phyloP scores from a whole-genome alignment of 2,888 invertebrate genomes.

The Caenorhabditis imperialis region DNA sequence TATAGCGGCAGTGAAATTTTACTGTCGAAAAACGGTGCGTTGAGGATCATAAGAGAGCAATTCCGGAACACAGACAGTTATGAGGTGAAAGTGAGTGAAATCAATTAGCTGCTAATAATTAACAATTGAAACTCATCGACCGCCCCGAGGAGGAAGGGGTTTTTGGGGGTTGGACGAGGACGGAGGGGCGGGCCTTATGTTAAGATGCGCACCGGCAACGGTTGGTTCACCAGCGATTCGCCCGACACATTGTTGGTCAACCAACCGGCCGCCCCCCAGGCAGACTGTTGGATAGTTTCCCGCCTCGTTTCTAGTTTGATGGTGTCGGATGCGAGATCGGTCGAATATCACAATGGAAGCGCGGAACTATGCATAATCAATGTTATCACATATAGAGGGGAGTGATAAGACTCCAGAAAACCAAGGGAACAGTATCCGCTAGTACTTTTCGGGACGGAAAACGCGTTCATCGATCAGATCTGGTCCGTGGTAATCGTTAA shows the following conservation, averaged over 20 bases:
- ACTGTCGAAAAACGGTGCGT: constrained; percentile 17
- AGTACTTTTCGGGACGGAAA: too few species aligned
- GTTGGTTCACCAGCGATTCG: constrained; percentile 46
- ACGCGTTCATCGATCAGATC: too few species aligned
- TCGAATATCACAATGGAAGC: constrained; percentile 25
- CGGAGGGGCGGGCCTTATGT: constrained; percentile 37
- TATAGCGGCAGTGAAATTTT: constrained; percentile 8
- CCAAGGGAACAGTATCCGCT: constrained; percentile 37
- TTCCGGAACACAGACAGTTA: neutral
- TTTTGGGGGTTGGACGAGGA: constrained; percentile 40
- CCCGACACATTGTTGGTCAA: constrained; percentile 44
- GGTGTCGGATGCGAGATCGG: constrained; percentile 19
- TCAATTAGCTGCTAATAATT: constrained; percentile 7
- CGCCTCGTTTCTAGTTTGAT: constrained; percentile 30
- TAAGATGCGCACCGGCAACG: constrained; percentile 43
- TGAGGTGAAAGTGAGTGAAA: neutral
- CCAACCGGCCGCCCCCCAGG: constrained; percentile 36
- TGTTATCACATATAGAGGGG: too few species aligned
- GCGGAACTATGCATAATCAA: constrained; percentile 25
- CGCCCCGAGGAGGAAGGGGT: constrained; percentile 45
- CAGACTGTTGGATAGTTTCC: constrained; percentile 19
- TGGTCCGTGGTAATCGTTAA: too few species aligned
- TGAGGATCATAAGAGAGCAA: constrained; percentile 29
- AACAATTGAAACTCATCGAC: constrained; percentile 37
- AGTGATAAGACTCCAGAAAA: constrained; percentile 29